phyloP scores from a whole-genome alignment of 2,113 vertebrate genomes.

The Grammomys surdaster region DNA sequence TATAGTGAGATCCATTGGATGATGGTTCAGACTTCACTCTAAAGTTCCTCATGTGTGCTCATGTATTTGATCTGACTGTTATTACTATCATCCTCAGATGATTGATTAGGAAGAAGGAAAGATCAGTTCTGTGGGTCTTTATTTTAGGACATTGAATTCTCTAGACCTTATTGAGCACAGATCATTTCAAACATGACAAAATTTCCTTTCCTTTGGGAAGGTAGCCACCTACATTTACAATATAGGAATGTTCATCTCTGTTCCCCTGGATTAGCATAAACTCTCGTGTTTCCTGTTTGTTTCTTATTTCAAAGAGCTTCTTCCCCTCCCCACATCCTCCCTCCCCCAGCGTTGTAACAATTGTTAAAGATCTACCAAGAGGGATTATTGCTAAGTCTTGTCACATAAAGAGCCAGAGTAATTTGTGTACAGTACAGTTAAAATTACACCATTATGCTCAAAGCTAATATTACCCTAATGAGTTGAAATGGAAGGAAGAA shows the following conservation, averaged over 20 bases:
- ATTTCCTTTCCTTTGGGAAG: not conserved
- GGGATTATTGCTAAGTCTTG: conserved; percentile 76
- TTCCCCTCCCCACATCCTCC: conserved; percentile 68
- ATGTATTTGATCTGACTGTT: not conserved
- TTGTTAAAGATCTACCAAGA: conserved; percentile 80
- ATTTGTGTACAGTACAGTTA: conserved; percentile 76
- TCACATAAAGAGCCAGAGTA: conserved; percentile 65
- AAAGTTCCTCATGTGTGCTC: not conserved
- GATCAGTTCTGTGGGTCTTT: not conserved
- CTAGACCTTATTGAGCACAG: not conserved
- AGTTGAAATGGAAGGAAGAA: conserved; percentile 75
- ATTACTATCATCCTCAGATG: not conserved
- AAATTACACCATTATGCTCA: conserved; percentile 70
- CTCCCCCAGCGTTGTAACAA: conserved; percentile 62
- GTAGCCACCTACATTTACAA: not conserved
- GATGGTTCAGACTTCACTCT: not conserved
- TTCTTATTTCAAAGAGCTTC: conserved; percentile 52
- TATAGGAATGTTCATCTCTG: not conserved
- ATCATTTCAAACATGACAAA: conserved; percentile 1
- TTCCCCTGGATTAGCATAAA: conserved; percentile 2
- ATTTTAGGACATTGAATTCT: not conserved
- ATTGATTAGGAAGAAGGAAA: not conserved
- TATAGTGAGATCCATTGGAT: not conserved
- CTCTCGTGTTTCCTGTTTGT: conserved; percentile 22
- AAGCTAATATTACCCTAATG: conserved; percentile 74